Percentiles rank a stretch among this genome's conserved stretches.
These are phyloP conservation scores for Lithophane semibrunnea DNA, from an alignment of 2,888 invertebrate genomes.

Conservation along the genomic window DNA sequence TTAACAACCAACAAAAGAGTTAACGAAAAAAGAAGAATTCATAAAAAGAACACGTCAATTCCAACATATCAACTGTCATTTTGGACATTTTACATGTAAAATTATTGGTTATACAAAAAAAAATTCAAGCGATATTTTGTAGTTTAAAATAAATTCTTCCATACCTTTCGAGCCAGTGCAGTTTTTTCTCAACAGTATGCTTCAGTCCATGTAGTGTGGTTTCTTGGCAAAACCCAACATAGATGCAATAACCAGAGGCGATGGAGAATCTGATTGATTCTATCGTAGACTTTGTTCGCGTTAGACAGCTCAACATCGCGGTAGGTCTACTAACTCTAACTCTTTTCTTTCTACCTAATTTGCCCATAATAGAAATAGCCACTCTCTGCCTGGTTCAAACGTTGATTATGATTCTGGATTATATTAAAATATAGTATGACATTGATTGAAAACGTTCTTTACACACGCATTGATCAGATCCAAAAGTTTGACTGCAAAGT, in stretches of 20 bases:
- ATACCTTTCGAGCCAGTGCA: slow-evolving; percentile 85
- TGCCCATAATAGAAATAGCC: slow-evolving; percentile 30
- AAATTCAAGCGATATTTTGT: slow-evolving; percentile 40
- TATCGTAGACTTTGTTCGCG: slow-evolving; percentile 77
- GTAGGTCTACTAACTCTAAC: slow-evolving; percentile 69
- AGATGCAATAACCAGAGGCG: slow-evolving; percentile 69
- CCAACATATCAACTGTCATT: slow-evolving; percentile 40
- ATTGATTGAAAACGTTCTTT: neutral
- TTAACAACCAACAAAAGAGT: slow-evolving; percentile 10
- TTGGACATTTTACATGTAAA: slow-evolving; percentile 40
- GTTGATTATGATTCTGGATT: slow-evolving; percentile 8
- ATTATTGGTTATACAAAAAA: slow-evolving; percentile 46
- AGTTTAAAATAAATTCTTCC: slow-evolving; percentile 19
- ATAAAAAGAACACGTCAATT: slow-evolving; percentile 64
- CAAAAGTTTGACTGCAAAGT: neutral
- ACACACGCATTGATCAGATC: neutral
- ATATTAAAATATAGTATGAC: neutral
- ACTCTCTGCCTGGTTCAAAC: slow-evolving; percentile 4
- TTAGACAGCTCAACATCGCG: slow-evolving; percentile 81
- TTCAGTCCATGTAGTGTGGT: slow-evolving; percentile 86
- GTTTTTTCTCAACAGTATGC: slow-evolving; percentile 83
- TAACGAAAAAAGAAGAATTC: slow-evolving; percentile 51
- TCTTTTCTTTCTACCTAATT: slow-evolving; percentile 63
- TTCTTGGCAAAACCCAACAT: slow-evolving; percentile 83
- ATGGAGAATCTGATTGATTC: slow-evolving; percentile 74